Percentiles rank a stretch among this genome's conserved stretches.
Evolutionary conservation across 2,797 vertebrate genomes (phyloP).

Genomic region (Lepus oiostolus): DNA sequence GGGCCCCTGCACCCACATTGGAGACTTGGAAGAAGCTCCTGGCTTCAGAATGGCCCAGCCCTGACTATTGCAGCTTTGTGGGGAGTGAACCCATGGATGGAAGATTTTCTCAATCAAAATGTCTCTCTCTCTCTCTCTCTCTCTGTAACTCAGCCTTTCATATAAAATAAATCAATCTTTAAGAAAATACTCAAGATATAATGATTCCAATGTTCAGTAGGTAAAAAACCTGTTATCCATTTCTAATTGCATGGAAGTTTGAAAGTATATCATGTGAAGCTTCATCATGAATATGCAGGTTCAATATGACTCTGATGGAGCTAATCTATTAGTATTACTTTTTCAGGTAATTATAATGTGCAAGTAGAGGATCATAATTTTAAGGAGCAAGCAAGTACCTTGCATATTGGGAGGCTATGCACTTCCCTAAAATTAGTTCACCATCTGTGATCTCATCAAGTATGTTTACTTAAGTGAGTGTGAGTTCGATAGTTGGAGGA

Average conservation of each 20-base stretch:
- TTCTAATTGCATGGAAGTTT: neutral
- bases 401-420: neutral
- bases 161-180: no score
- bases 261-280: neutral
- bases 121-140: no score
- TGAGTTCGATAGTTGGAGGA: neutral
- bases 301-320: neutral
- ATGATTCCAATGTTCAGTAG: neutral
- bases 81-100: no score
- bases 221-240: neutral
- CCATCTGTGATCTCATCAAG: neutral
- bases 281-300: neutral
- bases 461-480: neutral
- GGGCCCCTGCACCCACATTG: no score
- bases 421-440: neutral
- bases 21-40: no score
- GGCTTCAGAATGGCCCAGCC: no score
- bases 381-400: neutral
- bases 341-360: neutral
- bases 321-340: neutral
- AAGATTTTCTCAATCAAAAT: no score
- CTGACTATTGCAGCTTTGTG: no score
- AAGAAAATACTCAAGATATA: no score
- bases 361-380: neutral
- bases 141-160: no score